Evolutionary conservation across 2,888 invertebrate species (phyloP).

Genomic region (Hydrotaea cyrtoneurina): DNA sequence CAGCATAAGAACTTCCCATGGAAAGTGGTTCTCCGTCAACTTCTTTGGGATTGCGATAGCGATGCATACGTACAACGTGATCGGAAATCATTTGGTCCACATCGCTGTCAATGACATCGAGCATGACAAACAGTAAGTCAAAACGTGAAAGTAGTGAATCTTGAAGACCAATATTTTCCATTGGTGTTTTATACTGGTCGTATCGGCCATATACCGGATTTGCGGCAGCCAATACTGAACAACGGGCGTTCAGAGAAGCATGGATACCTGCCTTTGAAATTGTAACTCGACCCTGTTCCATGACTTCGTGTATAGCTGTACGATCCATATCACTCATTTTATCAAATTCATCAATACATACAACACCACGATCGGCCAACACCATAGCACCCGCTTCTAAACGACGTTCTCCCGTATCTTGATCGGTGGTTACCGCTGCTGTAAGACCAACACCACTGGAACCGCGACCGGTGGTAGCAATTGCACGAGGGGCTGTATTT

Average conservation of each 20-base stretch:
- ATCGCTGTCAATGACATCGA: slow-evolving; percentile 95
- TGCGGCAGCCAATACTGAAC: slow-evolving; percentile 99
- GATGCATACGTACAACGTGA: slow-evolving; percentile 98
- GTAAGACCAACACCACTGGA: slow-evolving; percentile 99
- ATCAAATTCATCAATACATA: slow-evolving; percentile 98
- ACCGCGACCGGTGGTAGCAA: slow-evolving; percentile 98
- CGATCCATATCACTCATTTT: slow-evolving; percentile 99
- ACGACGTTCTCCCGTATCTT: slow-evolving; percentile 93
- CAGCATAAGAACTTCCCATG: slow-evolving; percentile 89
- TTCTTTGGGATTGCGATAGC: slow-evolving; percentile 94
- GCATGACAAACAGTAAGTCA: slow-evolving; percentile 97
- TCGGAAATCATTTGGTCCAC: slow-evolving; percentile 95
- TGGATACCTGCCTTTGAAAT: slow-evolving; percentile 99
- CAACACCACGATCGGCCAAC: slow-evolving; percentile 98
- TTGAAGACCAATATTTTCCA: slow-evolving; percentile 99
- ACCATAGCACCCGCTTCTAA: slow-evolving; percentile 99
- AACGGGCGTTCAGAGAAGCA: slow-evolving; percentile 97
- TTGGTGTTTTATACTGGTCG: slow-evolving; percentile 99
- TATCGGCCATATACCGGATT: slow-evolving; percentile 99
- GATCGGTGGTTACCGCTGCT: slow-evolving; percentile 98
- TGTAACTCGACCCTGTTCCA: slow-evolving; percentile 99
- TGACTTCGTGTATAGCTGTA: slow-evolving; percentile 99
- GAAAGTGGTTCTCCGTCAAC: slow-evolving; percentile 96
- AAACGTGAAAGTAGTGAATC: slow-evolving; percentile 98
- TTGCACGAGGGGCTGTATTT: slow-evolving; percentile 96